These are phyloP conservation scores for Allobates femoralis DNA, from an alignment of 2,797 vertebrate genomes.

Conservation along the genomic window DNA sequence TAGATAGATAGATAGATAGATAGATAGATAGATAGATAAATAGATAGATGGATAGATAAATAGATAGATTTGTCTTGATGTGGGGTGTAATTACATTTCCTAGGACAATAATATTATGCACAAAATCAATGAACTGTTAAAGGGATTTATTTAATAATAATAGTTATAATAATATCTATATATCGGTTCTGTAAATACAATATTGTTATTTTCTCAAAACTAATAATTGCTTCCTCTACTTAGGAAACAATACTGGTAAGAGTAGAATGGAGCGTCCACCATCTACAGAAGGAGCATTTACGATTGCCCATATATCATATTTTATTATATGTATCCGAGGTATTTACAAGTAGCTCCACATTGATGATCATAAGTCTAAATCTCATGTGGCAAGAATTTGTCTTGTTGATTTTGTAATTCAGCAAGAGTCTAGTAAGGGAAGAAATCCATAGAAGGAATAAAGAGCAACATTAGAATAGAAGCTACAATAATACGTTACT, in stretches of 20 bases:
- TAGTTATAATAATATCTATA: too few species aligned
- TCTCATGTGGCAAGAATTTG: background rate
- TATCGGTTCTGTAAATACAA: background rate
- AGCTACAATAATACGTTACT: background rate
- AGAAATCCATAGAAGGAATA: background rate
- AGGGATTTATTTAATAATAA: too few species aligned
- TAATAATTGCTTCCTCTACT: background rate
- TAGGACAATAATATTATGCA: too few species aligned
- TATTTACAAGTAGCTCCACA: constrained; percentile 32
- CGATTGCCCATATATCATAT: constrained; percentile 31
- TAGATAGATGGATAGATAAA: constrained; percentile 16
- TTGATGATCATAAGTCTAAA: constrained; percentile 20
- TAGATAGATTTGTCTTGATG: background rate
- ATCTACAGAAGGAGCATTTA: background rate
- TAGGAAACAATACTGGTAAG: background rate
- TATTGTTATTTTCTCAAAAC: background rate
- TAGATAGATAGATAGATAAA: constrained; percentile 25
- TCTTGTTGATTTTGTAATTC: background rate
- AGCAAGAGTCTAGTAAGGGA: background rate
- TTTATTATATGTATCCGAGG: constrained; percentile 27
- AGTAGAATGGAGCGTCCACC: background rate
- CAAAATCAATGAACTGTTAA: background rate
- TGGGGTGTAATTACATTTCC: too few species aligned
- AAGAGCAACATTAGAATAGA: background rate
- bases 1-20: constrained; percentile 14